phyloP scores from a whole-genome alignment of 2,797 vertebrate genomes.

The Thunnus albacares region DNA sequence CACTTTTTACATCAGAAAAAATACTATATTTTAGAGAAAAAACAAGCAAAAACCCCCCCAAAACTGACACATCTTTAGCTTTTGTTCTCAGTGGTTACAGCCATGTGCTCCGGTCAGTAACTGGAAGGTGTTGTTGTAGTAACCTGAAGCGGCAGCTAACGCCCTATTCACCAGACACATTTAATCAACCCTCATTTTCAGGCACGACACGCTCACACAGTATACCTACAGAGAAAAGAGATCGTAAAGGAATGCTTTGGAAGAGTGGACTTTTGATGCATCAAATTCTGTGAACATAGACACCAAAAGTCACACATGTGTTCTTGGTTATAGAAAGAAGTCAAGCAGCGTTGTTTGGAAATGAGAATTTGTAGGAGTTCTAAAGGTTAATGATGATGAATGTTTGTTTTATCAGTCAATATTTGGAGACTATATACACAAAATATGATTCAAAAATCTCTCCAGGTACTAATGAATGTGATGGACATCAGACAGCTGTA shows the following conservation, averaged over 20 bases:
- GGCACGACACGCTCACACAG: background rate
- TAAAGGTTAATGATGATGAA: conserved; percentile 5
- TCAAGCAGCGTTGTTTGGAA: background rate
- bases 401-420: background rate
- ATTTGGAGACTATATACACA: background rate
- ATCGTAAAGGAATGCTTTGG: conserved; percentile 22
- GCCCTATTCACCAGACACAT: conserved; percentile 43
- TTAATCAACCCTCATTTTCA: conserved; percentile 16
- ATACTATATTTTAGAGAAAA: background rate
- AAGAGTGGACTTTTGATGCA: background rate
- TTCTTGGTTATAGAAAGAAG: background rate
- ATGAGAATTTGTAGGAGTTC: background rate
- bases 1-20: background rate
- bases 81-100: conserved; percentile 7
- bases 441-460: background rate
- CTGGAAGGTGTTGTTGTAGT: conserved; percentile 65
- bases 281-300: background rate
- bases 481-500: background rate
- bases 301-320: background rate
- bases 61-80: background rate
- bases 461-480: background rate
- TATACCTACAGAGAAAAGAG: conserved; percentile 9
- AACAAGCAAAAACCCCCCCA: background rate
- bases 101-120: conserved; percentile 25
- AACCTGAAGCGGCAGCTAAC: conserved; percentile 64